Base-by-base conservation (phyloP, 2,797 vertebrate species). In the Echiichthys vipera region DNA sequence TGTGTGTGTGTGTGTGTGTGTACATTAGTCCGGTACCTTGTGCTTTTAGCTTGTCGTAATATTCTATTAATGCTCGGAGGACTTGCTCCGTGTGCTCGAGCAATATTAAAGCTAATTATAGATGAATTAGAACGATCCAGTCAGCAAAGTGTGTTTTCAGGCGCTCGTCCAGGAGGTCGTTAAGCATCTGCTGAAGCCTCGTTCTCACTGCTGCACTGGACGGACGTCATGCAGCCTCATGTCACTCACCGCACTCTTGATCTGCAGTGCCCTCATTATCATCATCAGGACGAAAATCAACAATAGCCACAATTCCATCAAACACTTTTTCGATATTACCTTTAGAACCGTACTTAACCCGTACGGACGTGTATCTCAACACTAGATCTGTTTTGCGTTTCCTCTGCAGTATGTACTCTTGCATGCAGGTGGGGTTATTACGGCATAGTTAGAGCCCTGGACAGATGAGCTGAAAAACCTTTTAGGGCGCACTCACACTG, bases 21-120 rank as follows among this genome's bases (percentile, higher is more conserved):
- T 62, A 30, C 25, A 15, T 55, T n/a, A n/a, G 54, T 71, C 50
- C 69, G 14, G 32, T 34, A 47, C 47, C 56, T 71, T 68, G 45
- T 69, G 62, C 40, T 61, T 71, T 77, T 42, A 74, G 62, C 65
- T 46, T 50, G 61, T 57, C 6, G 17, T 74, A 71, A 74, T 83
- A 36, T 57, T 75, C 32, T 34, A 4, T 72, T 55, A 55, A 73
- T 72, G 56, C 74, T 71, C 72, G 0, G 34, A 74, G 58, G 80
- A 66, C 57, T 62, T 42, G 55, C 56, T 64, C 73, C 46, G 53
- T 75, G 71, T 65, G 58, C 77, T 78, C 61, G 0, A 24, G 79
- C 70, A 69, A 76, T 69, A 89, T 91, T 80, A 81, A 77, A 84
- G 75, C 70, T 84, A 78, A 92, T 92, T 89, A 91, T 89, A 74